These are phyloP conservation scores for Vollenhovia emeryi DNA, from an alignment of 1,140 invertebrate species.

Conservation along the genomic window DNA sequence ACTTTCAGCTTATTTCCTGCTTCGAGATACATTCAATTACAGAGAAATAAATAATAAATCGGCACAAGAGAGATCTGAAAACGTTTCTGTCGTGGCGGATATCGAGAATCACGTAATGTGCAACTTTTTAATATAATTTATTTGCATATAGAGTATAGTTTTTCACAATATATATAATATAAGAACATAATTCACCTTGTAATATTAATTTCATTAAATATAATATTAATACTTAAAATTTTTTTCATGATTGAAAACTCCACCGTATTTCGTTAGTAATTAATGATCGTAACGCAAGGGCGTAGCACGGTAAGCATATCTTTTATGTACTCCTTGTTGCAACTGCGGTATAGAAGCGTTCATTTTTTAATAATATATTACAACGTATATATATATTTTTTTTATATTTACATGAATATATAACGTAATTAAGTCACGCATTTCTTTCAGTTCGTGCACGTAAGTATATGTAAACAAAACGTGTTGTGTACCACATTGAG, in stretches of 20 bases:
- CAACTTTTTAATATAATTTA: conserved; percentile 68
- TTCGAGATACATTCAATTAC: background rate
- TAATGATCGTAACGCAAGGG: conserved; percentile 47
- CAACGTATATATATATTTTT: conserved; percentile 58
- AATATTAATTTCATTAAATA: conserved; percentile 62
- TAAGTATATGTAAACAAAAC: conserved; percentile 49
- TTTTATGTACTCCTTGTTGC: conserved; percentile 48
- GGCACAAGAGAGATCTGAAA: background rate
- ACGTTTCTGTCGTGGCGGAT: background rate
- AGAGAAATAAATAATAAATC: background rate
- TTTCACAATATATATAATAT: conserved; percentile 64
- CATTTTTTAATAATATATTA: conserved; percentile 61
- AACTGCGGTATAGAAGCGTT: conserved; percentile 62
- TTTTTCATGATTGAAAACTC: conserved; percentile 44
- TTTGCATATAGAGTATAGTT: conserved; percentile 70
- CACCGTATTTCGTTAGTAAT: conserved; percentile 57
- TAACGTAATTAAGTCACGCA: conserved; percentile 61
- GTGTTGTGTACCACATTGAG: conserved; percentile 50
- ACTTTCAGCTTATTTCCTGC: background rate
- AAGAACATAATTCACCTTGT: conserved; percentile 68
- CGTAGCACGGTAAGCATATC: conserved; percentile 57
- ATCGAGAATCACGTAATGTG: background rate
- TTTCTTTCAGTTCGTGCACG: conserved; percentile 34
- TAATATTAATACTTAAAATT: conserved; percentile 63
- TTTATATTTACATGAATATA: conserved; percentile 67